phyloP scores from a whole-genome alignment of 2,113 vertebrate species.

The Colistium nudipinnis region DNA sequence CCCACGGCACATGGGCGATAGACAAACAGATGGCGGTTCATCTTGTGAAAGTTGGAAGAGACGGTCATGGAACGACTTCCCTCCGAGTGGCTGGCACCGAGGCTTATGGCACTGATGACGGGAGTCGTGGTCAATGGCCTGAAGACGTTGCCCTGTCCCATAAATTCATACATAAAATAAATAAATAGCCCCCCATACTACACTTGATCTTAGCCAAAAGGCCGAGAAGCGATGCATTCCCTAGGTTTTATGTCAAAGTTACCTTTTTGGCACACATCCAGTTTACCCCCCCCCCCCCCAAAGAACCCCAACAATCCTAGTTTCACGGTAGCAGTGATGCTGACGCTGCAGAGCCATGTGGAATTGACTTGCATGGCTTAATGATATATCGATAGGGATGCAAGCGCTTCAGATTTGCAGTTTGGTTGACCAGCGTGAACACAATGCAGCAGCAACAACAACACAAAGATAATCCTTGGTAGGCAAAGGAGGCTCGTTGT shows the following conservation, averaged over 20 bases:
- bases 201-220: no score
- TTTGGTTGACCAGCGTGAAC: conserved; percentile 30
- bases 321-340: conserved; percentile 12
- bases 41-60: conserved; percentile 69
- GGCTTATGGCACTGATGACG: conserved; percentile 53
- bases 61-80: conserved; percentile 68
- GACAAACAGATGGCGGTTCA: conserved; percentile 77
- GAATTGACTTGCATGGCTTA: conserved; percentile 56
- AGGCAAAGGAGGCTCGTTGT: not conserved
- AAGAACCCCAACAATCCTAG: not conserved
- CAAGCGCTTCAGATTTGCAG: conserved; percentile 46
- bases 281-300: not conserved
- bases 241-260: no score
- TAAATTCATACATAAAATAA: conserved; percentile 25
- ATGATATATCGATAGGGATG: conserved; percentile 48
- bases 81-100: conserved; percentile 63
- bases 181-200: conserved; percentile 4
- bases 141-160: conserved; percentile 49
- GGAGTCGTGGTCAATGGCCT: conserved; percentile 59
- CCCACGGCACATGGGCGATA: conserved; percentile 45
- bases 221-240: no score
- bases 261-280: no score
- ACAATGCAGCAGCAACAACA: conserved; percentile 18
- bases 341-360: conserved; percentile 33
- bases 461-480: conserved; percentile 23